These are phyloP conservation scores for Coecobrya sp. DNA, from an alignment of 2,888 invertebrate genomes.

Conservation along the genomic window DNA sequence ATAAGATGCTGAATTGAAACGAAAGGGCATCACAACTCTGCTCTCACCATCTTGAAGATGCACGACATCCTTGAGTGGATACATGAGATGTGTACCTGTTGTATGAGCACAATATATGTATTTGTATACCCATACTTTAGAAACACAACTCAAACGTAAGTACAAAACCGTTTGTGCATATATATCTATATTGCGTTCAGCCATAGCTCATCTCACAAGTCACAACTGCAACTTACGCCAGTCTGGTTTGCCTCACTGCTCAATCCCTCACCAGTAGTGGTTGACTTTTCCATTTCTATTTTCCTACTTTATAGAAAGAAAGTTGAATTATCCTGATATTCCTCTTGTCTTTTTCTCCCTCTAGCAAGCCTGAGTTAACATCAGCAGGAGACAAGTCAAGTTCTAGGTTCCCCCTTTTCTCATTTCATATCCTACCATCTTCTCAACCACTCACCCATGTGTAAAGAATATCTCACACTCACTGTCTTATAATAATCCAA, in stretches of 20 bases:
- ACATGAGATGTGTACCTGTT: conserved; percentile 35
- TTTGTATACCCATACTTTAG: not conserved
- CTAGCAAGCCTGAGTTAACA: conserved; percentile 25
- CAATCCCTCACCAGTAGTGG: conserved; percentile 54
- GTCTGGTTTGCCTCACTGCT: conserved; percentile 66
- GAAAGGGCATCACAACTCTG: conserved; percentile 57
- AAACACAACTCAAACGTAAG: too few species aligned
- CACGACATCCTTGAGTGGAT: conserved; percentile 37
- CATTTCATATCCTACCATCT: conserved; percentile 74
- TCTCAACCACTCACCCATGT: conserved; percentile 79
- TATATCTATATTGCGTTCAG: not conserved
- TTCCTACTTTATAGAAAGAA: conserved; percentile 51
- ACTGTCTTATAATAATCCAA: conserved; percentile 72
- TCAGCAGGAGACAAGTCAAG: conserved; percentile 57
- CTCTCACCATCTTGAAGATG: conserved; percentile 64
- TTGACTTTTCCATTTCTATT: conserved; percentile 73
- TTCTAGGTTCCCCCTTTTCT: conserved; percentile 78
- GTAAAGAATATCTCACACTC: conserved; percentile 76
- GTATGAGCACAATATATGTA: conserved; percentile 8
- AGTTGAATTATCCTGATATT: conserved; percentile 75
- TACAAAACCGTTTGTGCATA: not conserved
- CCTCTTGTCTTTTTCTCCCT: conserved; percentile 70
- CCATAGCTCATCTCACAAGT: conserved; percentile 54
- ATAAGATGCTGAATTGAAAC: conserved; percentile 53
- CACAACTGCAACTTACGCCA: conserved; percentile 45